phyloP scores from a whole-genome alignment of 2,888 invertebrate genomes.

The Uropetala carovei region DNA sequence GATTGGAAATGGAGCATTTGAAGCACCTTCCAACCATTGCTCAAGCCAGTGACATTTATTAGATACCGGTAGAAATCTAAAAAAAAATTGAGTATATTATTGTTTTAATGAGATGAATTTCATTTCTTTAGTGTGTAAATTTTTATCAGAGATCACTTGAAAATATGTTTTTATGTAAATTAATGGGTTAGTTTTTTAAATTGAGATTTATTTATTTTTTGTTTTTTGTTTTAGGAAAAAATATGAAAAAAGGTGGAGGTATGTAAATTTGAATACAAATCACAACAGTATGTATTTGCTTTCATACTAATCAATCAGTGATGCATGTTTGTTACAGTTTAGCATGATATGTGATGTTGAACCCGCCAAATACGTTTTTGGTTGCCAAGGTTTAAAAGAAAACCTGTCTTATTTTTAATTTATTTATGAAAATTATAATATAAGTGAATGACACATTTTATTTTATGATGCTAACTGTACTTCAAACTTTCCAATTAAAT shows the following conservation, averaged over 20 bases:
- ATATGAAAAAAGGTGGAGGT: slow-evolving; percentile 88
- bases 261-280: slow-evolving; percentile 73
- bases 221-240: slow-evolving; percentile 79
- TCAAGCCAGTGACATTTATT: too few species aligned
- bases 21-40: too few species aligned
- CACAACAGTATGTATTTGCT: slow-evolving; percentile 64
- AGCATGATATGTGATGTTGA: slow-evolving; percentile 46
- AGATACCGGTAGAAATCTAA: too few species aligned
- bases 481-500: too few species aligned
- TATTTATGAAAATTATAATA: neutral
- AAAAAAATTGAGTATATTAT: too few species aligned
- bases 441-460: neutral
- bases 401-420: too few species aligned
- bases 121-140: neutral
- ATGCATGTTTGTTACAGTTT: slow-evolving; percentile 48
- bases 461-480: neutral
- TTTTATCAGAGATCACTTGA: neutral
- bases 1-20: too few species aligned
- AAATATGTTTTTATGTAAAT: slow-evolving; percentile 46
- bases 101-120: neutral
- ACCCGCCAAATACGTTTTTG: slow-evolving; percentile 9
- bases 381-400: neutral
- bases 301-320: slow-evolving; percentile 58
- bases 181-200: slow-evolving; percentile 51
- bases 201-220: slow-evolving; percentile 67